A percentile compares a stretch with the other conserved stretches of the same genome.
phyloP scores from a whole-genome alignment of 1,140 invertebrate species.

The fruit fly (Drosophila melanogaster) region DNA sequence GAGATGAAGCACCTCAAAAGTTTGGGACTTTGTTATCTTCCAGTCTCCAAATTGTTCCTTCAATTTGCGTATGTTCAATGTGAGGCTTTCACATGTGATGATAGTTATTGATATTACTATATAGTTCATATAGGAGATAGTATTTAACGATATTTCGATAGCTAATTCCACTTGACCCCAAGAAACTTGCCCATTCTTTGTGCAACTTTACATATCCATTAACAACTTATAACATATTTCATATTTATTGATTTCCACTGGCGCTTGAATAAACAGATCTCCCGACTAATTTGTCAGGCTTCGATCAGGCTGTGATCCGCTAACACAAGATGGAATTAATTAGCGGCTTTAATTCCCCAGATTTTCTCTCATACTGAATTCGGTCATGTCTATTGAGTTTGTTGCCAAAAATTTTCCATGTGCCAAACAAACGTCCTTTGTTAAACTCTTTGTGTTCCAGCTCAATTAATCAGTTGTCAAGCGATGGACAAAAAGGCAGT shows the following conservation, averaged over 20 bases:
- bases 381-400: slow-evolving; percentile 11
- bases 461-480: slow-evolving; percentile 37
- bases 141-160: no score
- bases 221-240: background rate
- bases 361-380: slow-evolving; percentile 13
- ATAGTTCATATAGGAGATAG: no score
- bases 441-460: background rate
- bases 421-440: slow-evolving; percentile 1
- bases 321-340: slow-evolving; percentile 25
- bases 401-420: slow-evolving; percentile 42
- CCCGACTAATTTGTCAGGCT: slow-evolving; percentile 38
- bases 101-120: no score
- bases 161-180: background rate
- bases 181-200: background rate
- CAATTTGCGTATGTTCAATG: background rate
- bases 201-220: no score
- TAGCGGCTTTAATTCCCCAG: slow-evolving; percentile 21
- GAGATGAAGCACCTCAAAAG: slow-evolving; percentile 10
- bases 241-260: background rate
- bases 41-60: background rate
- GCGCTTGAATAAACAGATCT: slow-evolving; percentile 7
- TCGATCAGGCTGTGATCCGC: slow-evolving; percentile 19
- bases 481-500: background rate
- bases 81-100: background rate
- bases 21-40: background rate